Evolutionary conservation across 2,797 vertebrate genomes (phyloP), one percentile per base, ranked within the genome.

Genomic region (Mormyrus hasselquistii): DNA sequence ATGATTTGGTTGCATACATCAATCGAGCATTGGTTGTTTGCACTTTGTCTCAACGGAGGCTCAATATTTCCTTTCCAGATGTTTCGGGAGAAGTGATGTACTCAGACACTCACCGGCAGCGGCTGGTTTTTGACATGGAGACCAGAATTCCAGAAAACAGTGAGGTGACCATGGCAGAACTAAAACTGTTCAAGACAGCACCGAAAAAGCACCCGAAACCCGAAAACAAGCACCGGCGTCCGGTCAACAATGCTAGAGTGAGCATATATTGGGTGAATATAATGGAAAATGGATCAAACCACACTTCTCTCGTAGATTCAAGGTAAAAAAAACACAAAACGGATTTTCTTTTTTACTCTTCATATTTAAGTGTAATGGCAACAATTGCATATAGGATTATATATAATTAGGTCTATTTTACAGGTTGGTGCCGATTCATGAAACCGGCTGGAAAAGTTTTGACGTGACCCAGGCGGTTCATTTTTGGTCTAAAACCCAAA

Each of bases 401-500:
- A 86, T 29, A 49, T 22, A 83, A 83, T 50, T 57, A 57, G 55
- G 55, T 5, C 19, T 50, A 83, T 3, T 82, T 93, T 0, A 6
- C 91, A 99, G 98, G 94, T 94, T 98, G 94, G 96, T 99, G 93
- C 96, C 97, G 29, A 95, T 98, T 90, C 94, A 95, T 12, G 97
- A 97, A 89, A 96, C 96, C 0, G 97, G 98, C 90, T 99, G 98
- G 98, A 97, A 94, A 93, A 97, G 97, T 95, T 98, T 99, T 90
- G 98, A 99, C 88, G 98, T 99, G 94, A 99, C 98, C 0, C 97
- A 99, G 92, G 98, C 98, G 0, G 97, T 99, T 92, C 97, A 97
- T 84, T 97, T 97, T 94, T 99, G 98, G 98, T 97, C 97, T 90
- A 95, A 95, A 90, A 94, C 92, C 29, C 93, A 94, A 89, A 94